Evolutionary conservation across 2,888 invertebrate species (phyloP).

Genomic region (Phaonia tiefii): DNA sequence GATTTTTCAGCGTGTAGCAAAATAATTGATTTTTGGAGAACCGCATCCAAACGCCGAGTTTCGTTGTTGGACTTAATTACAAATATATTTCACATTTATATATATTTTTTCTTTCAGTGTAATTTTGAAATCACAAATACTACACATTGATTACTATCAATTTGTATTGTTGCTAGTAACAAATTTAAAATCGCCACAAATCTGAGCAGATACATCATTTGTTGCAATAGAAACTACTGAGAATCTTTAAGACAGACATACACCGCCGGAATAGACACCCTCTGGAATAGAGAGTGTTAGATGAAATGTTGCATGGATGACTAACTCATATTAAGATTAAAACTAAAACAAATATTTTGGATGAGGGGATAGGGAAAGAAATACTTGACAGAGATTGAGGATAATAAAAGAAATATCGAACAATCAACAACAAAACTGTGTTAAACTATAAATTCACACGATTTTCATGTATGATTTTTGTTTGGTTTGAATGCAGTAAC

Average conservation of each 20-base stretch:
- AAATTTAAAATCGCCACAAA: slow-evolving; percentile 35
- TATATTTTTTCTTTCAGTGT: slow-evolving; percentile 46
- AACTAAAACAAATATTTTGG: slow-evolving; percentile 41
- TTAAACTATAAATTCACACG: slow-evolving; percentile 56
- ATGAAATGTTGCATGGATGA: neutral
- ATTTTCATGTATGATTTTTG: slow-evolving; percentile 41
- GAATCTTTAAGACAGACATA: slow-evolving; percentile 32
- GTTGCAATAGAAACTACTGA: slow-evolving; percentile 15
- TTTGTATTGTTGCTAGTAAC: slow-evolving; percentile 56
- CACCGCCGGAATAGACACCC: slow-evolving; percentile 16
- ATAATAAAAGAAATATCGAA: neutral
- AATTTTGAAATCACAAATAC: slow-evolving; percentile 37
- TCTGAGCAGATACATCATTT: slow-evolving; percentile 56
- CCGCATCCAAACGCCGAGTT: no score
- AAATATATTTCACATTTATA: no score
- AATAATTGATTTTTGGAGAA: no score
- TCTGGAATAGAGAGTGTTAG: neutral
- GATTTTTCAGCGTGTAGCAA: no score
- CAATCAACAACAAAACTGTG: neutral
- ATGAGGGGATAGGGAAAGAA: neutral
- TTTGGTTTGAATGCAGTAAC: neutral
- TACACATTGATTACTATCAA: slow-evolving; percentile 63
- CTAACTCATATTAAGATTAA: slow-evolving; percentile 6
- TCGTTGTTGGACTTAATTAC: no score
- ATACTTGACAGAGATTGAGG: neutral